A percentile compares a stretch with the other conserved stretches of the same genome.
These are phyloP conservation scores for Hemicrepidius hirtus DNA, from an alignment of 2,888 invertebrate species.

Conservation along the genomic window DNA sequence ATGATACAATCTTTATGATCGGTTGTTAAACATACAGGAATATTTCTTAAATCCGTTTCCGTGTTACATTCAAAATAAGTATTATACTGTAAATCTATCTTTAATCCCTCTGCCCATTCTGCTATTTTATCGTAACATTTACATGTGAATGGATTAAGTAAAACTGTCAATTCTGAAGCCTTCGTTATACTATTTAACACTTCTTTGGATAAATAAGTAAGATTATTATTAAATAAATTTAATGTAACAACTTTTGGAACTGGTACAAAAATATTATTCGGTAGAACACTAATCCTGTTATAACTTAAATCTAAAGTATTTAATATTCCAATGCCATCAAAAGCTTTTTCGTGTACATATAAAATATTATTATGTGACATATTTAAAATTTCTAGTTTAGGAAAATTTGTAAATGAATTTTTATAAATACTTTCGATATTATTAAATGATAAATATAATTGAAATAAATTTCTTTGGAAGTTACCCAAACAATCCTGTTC, in stretches of 20 bases:
- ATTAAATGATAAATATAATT: too few relatives aligned
- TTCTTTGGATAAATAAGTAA: conserved; percentile 21
- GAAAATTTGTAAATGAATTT: too few relatives aligned
- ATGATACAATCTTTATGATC: not conserved
- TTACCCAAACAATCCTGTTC: too few relatives aligned
- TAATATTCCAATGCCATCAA: conserved; percentile 23
- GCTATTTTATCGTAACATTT: conserved; percentile 25
- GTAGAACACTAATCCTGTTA: conserved; percentile 34
- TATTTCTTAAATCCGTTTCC: too few relatives aligned
- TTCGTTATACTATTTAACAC: conserved; percentile 1
- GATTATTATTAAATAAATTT: conserved; percentile 40
- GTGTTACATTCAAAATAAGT: too few relatives aligned
- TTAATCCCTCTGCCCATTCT: conserved; percentile 16
- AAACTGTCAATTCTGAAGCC: conserved; percentile 15
- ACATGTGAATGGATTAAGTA: conserved; percentile 41
- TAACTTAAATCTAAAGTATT: conserved; percentile 42
- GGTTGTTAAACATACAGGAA: not conserved
- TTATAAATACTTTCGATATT: too few relatives aligned
- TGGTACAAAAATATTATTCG: conserved; percentile 7
- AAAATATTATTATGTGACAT: conserved; percentile 27
- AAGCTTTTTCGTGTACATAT: conserved; percentile 19
- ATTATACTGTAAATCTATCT: too few relatives aligned
- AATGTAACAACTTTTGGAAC: not conserved
- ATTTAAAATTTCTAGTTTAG: not conserved
- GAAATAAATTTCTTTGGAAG: too few relatives aligned